Evolutionary conservation across 2,113 vertebrate genomes (phyloP).

Genomic region (Phainopepla nitens): DNA sequence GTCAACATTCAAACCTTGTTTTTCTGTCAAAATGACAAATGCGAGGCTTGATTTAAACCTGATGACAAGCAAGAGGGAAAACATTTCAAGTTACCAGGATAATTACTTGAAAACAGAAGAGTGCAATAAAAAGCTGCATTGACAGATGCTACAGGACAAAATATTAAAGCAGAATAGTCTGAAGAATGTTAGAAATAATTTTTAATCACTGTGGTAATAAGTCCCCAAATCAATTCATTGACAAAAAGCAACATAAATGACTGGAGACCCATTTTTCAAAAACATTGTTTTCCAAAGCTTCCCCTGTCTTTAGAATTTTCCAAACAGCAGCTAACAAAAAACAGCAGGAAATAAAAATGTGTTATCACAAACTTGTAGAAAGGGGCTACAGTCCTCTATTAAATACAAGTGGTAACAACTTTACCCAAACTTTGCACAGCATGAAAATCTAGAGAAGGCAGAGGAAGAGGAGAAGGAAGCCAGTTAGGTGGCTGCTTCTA

Average conservation of each 20-base stretch:
- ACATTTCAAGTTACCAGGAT: not conserved
- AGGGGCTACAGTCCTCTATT: not conserved
- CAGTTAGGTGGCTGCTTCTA: not conserved
- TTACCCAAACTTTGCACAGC: not conserved
- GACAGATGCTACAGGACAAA: not conserved
- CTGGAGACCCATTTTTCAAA: not conserved
- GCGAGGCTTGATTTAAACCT: constrained; percentile 3
- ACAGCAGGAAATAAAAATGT: not conserved
- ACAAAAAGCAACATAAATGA: not conserved
- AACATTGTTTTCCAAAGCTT: not conserved
- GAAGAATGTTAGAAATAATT: not conserved
- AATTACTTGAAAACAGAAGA: not conserved
- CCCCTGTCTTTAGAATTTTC: not conserved
- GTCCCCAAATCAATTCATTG: not conserved
- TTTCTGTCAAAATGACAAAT: not conserved
- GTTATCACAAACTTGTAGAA: not conserved
- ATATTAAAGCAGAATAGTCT: not conserved
- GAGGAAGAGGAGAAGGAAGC: not conserved
- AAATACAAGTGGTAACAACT: not conserved
- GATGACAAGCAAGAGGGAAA: not conserved
- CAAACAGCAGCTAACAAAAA: not conserved
- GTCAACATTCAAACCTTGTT: not conserved
- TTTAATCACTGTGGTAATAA: not conserved
- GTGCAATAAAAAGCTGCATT: not conserved
- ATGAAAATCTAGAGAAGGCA: not conserved